phyloP scores from a whole-genome alignment of 2,888 invertebrate species.

The Myopa testacea region DNA sequence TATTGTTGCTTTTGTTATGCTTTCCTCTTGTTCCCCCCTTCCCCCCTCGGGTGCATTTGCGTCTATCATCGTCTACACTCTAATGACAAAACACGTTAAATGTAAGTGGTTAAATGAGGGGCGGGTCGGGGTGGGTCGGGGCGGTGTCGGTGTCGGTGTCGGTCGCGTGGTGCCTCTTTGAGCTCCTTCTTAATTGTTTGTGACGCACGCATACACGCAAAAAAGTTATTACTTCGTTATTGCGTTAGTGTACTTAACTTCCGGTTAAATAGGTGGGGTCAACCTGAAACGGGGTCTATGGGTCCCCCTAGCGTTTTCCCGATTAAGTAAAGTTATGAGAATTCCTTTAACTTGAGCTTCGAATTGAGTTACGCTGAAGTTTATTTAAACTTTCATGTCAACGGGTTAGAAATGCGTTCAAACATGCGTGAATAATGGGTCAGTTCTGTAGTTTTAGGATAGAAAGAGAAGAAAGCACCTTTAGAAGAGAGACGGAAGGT shows the following conservation, averaged over 20 bases:
- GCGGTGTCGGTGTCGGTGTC: no score
- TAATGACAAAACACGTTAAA: not conserved
- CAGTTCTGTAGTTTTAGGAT: not conserved
- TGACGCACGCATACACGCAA: conserved; percentile 16
- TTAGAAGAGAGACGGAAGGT: not conserved
- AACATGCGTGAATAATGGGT: not conserved
- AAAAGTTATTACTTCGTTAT: conserved; percentile 18
- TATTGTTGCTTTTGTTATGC: not conserved
- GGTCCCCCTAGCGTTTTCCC: not conserved
- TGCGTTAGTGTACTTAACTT: not conserved
- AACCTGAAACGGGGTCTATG: not conserved
- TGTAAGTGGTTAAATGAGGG: not conserved
- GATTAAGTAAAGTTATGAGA: not conserved
- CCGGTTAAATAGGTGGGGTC: conserved; percentile 2
- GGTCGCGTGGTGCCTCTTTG: no score
- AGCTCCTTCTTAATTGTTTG: conserved; percentile 5
- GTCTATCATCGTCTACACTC: no score
- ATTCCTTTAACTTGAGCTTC: not conserved
- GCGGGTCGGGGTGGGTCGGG: not conserved
- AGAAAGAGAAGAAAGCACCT: not conserved
- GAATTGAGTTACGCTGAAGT: no score
- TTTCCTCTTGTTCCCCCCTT: not conserved
- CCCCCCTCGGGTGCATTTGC: not conserved
- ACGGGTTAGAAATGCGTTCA: not conserved
- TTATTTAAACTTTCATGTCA: no score